A percentile compares a stretch with the other conserved stretches of the same genome.
phyloP scores from a whole-genome alignment of 2,113 vertebrate species.

The Willisornis vidua region DNA sequence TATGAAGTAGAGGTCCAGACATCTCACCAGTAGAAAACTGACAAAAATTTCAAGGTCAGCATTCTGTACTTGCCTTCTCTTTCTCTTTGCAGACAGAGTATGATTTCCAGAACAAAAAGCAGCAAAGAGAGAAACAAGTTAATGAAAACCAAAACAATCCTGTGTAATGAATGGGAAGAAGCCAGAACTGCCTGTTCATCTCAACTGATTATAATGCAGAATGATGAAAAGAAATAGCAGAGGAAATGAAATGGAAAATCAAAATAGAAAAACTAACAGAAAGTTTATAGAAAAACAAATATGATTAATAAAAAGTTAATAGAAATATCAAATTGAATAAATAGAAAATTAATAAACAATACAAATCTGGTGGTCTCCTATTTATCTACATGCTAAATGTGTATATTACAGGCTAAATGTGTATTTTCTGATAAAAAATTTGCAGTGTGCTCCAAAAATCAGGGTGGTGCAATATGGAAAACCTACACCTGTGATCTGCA shows the following conservation, averaged over 20 bases:
- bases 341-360: background rate
- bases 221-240: background rate
- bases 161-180: background rate
- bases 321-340: background rate
- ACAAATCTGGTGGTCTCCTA: background rate
- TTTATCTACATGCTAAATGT: background rate
- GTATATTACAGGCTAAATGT: background rate
- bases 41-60: background rate
- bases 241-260: background rate
- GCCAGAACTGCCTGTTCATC: background rate
- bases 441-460: background rate
- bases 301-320: background rate
- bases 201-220: background rate
- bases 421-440: background rate
- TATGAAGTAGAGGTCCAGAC: background rate
- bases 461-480: background rate
- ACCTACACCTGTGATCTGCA: background rate
- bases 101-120: background rate
- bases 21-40: background rate
- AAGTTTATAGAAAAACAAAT: background rate
- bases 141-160: background rate
- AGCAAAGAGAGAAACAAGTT: background rate
- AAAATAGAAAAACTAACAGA: background rate
- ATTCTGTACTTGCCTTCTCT: background rate
- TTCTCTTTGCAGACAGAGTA: background rate